These are phyloP conservation scores for Eulemur coronatus DNA, from an alignment of 2,797 vertebrate species.

Conservation along the genomic window DNA sequence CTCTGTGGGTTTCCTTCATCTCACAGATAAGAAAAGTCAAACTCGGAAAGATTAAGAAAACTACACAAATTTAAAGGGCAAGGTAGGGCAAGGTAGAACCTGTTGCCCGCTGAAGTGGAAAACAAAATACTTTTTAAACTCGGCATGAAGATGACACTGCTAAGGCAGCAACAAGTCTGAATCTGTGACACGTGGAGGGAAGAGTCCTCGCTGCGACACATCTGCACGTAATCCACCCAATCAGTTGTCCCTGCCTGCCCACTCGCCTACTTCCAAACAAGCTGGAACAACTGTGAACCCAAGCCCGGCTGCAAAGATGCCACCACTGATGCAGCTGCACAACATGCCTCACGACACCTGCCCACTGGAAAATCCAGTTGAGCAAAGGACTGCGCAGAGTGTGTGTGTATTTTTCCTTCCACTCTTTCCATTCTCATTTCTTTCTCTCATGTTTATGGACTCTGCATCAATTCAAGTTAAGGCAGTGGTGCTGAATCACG, in stretches of 20 bases:
- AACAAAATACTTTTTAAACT: not conserved
- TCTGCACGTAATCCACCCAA: not conserved
- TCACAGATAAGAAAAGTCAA: not conserved
- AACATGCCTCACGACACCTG: not conserved
- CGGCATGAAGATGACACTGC: not conserved
- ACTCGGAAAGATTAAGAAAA: not conserved
- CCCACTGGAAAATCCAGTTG: not conserved
- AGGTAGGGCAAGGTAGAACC: not conserved
- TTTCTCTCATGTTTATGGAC: not conserved
- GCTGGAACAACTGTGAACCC: not conserved
- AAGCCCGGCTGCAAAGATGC: not conserved
- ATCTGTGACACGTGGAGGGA: not conserved
- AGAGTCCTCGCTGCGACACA: not conserved
- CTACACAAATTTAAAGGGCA: not conserved
- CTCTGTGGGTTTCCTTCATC: not conserved
- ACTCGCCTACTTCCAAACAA: not conserved
- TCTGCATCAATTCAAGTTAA: not conserved
- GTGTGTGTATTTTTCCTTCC: rapidly evolving
- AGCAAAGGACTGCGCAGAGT: not conserved
- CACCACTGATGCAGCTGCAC: rapidly evolving
- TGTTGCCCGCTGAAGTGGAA: too few relatives aligned
- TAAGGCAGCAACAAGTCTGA: not conserved
- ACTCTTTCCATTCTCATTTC: not conserved
- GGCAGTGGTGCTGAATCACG: not conserved
- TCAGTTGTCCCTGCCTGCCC: not conserved